These are phyloP conservation scores for Rhinogobius similis DNA, from an alignment of 2,113 vertebrate species.

Conservation along the genomic window DNA sequence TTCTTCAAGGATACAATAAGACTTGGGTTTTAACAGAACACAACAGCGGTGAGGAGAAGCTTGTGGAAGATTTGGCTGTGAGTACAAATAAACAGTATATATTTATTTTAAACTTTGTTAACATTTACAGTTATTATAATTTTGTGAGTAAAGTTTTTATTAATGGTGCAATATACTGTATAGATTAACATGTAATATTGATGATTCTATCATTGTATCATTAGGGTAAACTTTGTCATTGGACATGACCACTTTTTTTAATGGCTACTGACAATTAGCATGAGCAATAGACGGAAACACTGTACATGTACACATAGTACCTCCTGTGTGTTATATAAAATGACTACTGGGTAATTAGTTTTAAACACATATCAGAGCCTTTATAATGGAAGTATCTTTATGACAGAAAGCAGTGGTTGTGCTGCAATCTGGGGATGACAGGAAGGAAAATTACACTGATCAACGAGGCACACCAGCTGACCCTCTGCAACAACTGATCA, in stretches of 20 bases:
- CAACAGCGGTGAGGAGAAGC: constrained; percentile 87
- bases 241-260: no score
- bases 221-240: no score
- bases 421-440: constrained; percentile 57
- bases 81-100: constrained; percentile 40
- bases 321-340: no score
- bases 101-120: background rate
- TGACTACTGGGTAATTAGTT: no score
- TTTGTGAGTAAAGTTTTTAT: no score
- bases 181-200: no score
- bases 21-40: constrained; percentile 91
- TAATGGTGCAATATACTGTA: no score
- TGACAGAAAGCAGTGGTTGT: constrained; percentile 56
- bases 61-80: constrained; percentile 94
- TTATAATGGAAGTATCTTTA: constrained; percentile 20
- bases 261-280: no score
- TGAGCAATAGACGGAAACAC: no score
- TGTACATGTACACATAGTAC: no score
- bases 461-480: constrained; percentile 82
- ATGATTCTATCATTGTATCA: no score
- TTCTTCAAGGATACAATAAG: constrained; percentile 93
- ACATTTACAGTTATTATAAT: no score
- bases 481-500: constrained; percentile 92
- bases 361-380: background rate
- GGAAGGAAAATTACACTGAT: constrained; percentile 75